Evolutionary conservation across 2,797 vertebrate species (phyloP).

Genomic region (Gobio occitaniae): DNA sequence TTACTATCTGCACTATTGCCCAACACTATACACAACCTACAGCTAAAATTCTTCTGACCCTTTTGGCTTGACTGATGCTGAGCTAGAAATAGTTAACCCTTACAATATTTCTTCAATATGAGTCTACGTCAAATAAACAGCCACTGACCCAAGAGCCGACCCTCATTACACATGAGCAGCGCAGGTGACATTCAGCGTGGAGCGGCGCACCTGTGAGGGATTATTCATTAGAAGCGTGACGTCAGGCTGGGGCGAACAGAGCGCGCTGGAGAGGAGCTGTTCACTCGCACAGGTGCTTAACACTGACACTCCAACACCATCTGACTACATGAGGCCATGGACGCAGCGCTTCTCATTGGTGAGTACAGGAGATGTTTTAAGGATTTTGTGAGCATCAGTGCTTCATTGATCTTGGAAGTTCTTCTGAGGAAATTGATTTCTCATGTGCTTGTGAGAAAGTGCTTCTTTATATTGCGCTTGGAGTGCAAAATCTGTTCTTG

Average conservation of each 20-base stretch:
- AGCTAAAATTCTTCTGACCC: neutral
- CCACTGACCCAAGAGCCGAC: neutral
- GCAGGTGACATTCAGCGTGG: neutral
- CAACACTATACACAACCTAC: neutral
- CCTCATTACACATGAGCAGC: too few relatives aligned
- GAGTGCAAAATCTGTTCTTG: neutral
- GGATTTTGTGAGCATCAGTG: neutral
- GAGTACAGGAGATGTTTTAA: slow-evolving; percentile 57
- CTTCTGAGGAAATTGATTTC: neutral
- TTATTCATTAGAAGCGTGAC: slow-evolving; percentile 6
- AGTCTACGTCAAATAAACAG: too few relatives aligned
- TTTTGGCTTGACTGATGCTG: neutral
- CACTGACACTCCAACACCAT: slow-evolving; percentile 18
- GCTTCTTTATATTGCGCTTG: neutral
- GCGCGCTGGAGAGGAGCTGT: slow-evolving; percentile 52
- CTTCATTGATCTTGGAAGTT: neutral
- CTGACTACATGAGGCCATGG: slow-evolving; percentile 56
- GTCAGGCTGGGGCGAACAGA: slow-evolving; percentile 28
- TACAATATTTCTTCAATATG: neutral
- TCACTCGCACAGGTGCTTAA: slow-evolving; percentile 51
- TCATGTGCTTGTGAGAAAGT: neutral
- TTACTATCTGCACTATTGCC: neutral
- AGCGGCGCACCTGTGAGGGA: neutral
- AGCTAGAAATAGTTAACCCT: neutral
- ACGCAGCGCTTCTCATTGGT: slow-evolving; percentile 67